phyloP scores from a whole-genome alignment of 1,140 invertebrate species.

The Globodera rostochiensis region DNA sequence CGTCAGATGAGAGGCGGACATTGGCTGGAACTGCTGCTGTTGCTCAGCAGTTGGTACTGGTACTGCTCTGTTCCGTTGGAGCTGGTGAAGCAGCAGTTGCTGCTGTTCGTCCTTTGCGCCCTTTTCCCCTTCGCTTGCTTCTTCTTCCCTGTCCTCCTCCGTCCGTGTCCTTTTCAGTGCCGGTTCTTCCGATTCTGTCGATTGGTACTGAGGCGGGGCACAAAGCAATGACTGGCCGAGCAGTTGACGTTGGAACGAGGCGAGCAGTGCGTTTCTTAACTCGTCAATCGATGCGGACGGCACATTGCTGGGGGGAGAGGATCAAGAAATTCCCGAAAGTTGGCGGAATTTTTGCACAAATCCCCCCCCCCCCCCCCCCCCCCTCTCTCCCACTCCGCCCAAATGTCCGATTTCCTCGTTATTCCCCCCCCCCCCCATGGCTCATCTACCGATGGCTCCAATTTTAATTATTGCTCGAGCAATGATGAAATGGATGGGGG shows the following conservation, averaged over 20 bases:
- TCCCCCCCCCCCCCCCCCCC: not conserved
- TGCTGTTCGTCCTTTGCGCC: constrained; percentile 7
- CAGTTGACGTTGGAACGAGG: constrained; percentile 30
- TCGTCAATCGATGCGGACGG: not conserved
- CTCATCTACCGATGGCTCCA: not conserved
- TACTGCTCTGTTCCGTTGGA: not conserved
- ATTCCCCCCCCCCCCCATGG: not conserved
- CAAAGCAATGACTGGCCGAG: constrained; percentile 25
- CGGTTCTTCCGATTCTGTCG: constrained; percentile 15
- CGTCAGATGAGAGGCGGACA: constrained; percentile 10
- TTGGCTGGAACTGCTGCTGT: not conserved
- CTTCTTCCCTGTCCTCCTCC: not conserved
- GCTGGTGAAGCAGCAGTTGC: not conserved
- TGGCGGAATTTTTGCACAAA: not conserved
- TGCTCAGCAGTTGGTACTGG: not conserved
- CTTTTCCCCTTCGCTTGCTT: not conserved
- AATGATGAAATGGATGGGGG: not conserved
- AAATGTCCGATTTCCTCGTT: not conserved
- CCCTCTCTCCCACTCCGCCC: not conserved
- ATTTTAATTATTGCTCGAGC: constrained; percentile 9
- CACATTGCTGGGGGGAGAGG: not conserved
- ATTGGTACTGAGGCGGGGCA: not conserved
- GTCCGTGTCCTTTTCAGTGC: not conserved
- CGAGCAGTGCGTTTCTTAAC: constrained; percentile 16
- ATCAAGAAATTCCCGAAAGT: not conserved